Percentiles rank a stretch among this genome's conserved stretches.
These are phyloP conservation scores for Ptychadena robeensis DNA, from an alignment of 2,797 vertebrate species.

Conservation along the genomic window DNA sequence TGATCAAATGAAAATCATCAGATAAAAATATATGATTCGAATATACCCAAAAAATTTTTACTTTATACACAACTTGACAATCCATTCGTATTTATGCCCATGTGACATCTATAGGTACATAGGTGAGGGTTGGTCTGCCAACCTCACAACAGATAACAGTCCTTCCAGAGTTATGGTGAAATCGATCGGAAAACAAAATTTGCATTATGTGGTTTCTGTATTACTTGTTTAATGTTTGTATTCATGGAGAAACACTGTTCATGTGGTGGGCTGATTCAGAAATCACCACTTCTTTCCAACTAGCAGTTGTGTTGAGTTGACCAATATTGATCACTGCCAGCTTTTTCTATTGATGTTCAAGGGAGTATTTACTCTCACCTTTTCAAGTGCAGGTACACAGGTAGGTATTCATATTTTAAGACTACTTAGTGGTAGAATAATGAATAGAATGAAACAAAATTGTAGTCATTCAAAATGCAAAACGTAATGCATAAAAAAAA, in stretches of 20 bases:
- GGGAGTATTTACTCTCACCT: background rate
- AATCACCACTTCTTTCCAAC: background rate
- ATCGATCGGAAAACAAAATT: background rate
- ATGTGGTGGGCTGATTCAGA: background rate
- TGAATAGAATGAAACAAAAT: background rate
- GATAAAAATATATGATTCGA: background rate
- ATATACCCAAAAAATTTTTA: background rate
- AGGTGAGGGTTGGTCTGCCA: background rate
- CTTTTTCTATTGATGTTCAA: background rate
- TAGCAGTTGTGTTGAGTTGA: background rate
- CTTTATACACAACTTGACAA: background rate
- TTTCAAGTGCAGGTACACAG: background rate
- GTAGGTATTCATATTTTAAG: background rate
- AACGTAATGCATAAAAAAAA: background rate
- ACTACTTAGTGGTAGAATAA: background rate
- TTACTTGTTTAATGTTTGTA: background rate
- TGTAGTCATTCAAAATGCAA: background rate
- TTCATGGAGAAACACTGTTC: constrained; percentile 3
- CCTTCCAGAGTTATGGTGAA: background rate
- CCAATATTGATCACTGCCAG: background rate
- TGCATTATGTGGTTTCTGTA: background rate
- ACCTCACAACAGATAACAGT: background rate
- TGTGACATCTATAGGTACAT: background rate
- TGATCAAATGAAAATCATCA: background rate
- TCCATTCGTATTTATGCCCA: background rate